These are phyloP conservation scores for Pimpla rufipes DNA, from an alignment of 2,888 invertebrate genomes.

Conservation along the genomic window DNA sequence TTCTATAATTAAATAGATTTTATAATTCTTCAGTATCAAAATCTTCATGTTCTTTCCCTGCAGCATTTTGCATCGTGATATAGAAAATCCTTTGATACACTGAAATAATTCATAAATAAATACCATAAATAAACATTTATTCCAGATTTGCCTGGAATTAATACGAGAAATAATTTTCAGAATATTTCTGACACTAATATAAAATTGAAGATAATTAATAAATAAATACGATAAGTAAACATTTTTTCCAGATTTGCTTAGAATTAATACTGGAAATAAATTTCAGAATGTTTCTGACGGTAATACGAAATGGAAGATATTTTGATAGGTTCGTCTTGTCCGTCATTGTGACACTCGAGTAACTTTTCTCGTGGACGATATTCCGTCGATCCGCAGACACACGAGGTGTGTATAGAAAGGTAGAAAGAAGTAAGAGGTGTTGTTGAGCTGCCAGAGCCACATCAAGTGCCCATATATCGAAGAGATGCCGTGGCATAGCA, in stretches of 20 bases:
- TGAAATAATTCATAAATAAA: too few relatives aligned
- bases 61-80: too few relatives aligned
- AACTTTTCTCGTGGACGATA: not conserved
- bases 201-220: too few relatives aligned
- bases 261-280: too few relatives aligned
- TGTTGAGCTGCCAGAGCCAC: conserved; percentile 38
- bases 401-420: conserved; percentile 20
- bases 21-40: too few relatives aligned
- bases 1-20: too few relatives aligned
- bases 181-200: not conserved
- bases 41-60: too few relatives aligned
- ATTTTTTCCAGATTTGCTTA: not conserved
- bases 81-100: too few relatives aligned
- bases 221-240: too few relatives aligned
- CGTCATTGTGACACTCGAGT: not conserved
- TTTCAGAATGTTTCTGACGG: not conserved
- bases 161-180: too few relatives aligned
- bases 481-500: conserved; percentile 33
- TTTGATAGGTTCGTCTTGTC: not conserved
- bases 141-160: not conserved
- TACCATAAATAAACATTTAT: too few relatives aligned
- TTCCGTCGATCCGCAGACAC: not conserved
- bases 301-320: not conserved
- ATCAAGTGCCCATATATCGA: conserved; percentile 48
- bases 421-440: conserved; percentile 33